Evolutionary conservation across 2,888 invertebrate species (phyloP), one percentile per base, ranked within the genome.

Genomic region (Camptogramma bilineatum): DNA sequence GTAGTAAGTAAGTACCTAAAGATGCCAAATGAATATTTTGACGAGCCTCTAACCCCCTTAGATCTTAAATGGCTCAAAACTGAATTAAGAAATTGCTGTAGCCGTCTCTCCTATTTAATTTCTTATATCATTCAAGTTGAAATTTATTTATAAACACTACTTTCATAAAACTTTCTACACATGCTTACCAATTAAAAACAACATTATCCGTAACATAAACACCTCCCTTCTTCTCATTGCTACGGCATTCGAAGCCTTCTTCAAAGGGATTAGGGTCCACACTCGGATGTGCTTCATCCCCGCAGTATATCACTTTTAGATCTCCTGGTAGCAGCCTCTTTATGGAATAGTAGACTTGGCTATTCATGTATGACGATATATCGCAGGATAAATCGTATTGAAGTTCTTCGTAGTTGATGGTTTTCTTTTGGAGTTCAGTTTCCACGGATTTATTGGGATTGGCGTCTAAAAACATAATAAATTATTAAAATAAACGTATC

Each of bases 281-380:
- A 72, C 83, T 89, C 0, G 88, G 83, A 66, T 91, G 83, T 68
- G 74, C 74, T n/a, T 86, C 86, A 0, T 83, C 84, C 1, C 77
- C 69, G 0, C 95, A 89, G 78, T 96, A 97, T 19, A 97, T 84
- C 18, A 94, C 93, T 82, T 98, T 97, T 24, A 97, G 85, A 88
- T 99, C 98, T 0, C 97, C 98, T 0, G 97, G 96, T 56, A 98
- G 83, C 4, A 99, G 88, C 48, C 98, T 94, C 76, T 97, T 96
- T 5, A 98, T 88, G 0, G 97, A 96, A 80, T 98, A 98, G 52
- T 95, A 94, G 0, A 97, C 94, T 81, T 96, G 95, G 34, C 94
- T 88, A 28, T 94, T 94, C 95, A 97, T 96, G 75, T 96, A 97
- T n/a, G 95, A 93, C 21, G 96, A 94, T 48, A 98, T 89, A 62